Percentiles rank a stretch among this genome's conserved stretches.
Conservation (phyloP, 2,797 vertebrate genomes). For the Alosa sapidissima region DNA sequence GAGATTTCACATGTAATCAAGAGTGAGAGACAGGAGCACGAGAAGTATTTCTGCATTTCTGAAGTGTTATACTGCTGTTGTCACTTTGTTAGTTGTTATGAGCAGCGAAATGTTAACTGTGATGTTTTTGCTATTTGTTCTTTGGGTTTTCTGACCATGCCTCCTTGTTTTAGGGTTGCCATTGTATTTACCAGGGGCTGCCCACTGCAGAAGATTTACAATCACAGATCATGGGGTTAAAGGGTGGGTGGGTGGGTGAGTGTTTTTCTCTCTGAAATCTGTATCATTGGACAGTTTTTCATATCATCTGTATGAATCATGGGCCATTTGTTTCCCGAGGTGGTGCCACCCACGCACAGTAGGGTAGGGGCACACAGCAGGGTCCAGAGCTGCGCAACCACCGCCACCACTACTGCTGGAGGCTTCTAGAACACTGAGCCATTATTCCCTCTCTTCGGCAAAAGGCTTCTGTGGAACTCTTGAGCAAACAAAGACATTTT, state of each 20-base stretch:
- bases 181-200: slow-evolving; percentile 16
- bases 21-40: neutral
- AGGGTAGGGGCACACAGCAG: slow-evolving; percentile 39
- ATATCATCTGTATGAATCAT: slow-evolving; percentile 47
- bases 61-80: slow-evolving; percentile 24
- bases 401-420: slow-evolving; percentile 26
- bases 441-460: slow-evolving; percentile 55
- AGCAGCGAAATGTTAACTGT: slow-evolving; percentile 42
- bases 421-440: slow-evolving; percentile 49
- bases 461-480: slow-evolving; percentile 44
- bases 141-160: neutral
- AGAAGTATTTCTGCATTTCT: slow-evolving; percentile 5
- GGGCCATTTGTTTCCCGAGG: slow-evolving; percentile 53
- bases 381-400: slow-evolving; percentile 24
- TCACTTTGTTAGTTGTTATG: slow-evolving; percentile 26
- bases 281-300: slow-evolving; percentile 38
- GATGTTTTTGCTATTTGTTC: slow-evolving; percentile 16
- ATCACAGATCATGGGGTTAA: slow-evolving; percentile 17
- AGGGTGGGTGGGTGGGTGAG: slow-evolving; percentile 33
- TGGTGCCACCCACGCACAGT: slow-evolving; percentile 55
- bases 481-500: slow-evolving; percentile 48
- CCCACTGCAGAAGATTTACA: slow-evolving; percentile 41
- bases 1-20: neutral
- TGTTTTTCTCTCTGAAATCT: slow-evolving; percentile 43
- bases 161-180: slow-evolving; percentile 27